Percentiles rank a stretch among this genome's conserved stretches.
Conservation (phyloP, 37 sponge, comb jelly and placozoan species). For the Haliclona indistincta region DNA sequence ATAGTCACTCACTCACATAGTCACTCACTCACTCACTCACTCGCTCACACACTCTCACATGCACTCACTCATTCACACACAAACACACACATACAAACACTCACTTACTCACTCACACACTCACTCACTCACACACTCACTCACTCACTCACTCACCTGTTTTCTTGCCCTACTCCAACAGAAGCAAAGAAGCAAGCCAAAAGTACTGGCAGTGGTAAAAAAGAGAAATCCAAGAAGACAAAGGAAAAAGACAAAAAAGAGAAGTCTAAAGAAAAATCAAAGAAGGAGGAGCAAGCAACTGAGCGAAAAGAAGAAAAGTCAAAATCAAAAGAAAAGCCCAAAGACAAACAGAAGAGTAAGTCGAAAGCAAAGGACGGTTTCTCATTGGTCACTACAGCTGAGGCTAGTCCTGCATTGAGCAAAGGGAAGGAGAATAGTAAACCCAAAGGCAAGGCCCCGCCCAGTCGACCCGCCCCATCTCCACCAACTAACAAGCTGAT, state of each 20-base stretch:
- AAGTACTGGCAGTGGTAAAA: background rate
- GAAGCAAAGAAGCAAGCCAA: background rate
- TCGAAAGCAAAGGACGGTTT: background rate
- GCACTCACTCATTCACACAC: no score
- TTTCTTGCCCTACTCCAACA: background rate
- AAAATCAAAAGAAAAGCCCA: background rate
- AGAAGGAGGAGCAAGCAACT: background rate
- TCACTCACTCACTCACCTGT: background rate
- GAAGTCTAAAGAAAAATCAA: background rate
- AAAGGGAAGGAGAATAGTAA: no score
- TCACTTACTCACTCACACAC: no score
- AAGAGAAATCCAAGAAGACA: background rate
- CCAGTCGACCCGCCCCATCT: no score
- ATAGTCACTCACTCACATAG: no score
- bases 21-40: no score
- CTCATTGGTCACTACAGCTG: background rate
- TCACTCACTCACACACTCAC: no score
- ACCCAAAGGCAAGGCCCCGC: no score
- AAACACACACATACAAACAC: no score
- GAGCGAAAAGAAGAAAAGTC: background rate
- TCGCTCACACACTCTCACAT: no score
- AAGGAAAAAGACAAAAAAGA: background rate
- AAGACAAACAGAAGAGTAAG: background rate
- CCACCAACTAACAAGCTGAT: no score
- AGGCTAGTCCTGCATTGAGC: background rate